Evolutionary conservation across 1,140 invertebrate species (phyloP).

Genomic region (Trichogramma pretiosum): DNA sequence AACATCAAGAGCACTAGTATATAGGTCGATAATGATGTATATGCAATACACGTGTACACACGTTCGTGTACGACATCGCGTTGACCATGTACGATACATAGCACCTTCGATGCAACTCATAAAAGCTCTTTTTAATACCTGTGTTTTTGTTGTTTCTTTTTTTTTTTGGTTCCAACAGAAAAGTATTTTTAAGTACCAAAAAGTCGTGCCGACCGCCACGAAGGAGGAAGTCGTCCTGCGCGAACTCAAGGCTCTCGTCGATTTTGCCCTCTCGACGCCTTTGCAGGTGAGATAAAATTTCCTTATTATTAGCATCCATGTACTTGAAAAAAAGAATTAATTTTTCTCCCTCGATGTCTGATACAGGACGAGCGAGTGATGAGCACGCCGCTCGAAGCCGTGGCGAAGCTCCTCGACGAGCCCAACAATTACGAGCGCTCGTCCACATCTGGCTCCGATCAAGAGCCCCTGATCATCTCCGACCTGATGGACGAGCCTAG

Average conservation of each 20-base stretch:
- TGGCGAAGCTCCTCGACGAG: conserved; percentile 57
- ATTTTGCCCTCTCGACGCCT: conserved; percentile 67
- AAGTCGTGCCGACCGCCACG: conserved; percentile 57
- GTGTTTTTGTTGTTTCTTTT: too few species aligned
- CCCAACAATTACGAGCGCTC: conserved; percentile 23
- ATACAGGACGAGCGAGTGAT: conserved; percentile 70
- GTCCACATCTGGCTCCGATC: neutral
- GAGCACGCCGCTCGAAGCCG: conserved; percentile 64
- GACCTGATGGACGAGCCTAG: conserved; percentile 26
- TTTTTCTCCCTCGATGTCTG: too few species aligned
- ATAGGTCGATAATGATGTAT: too few species aligned
- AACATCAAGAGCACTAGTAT: too few species aligned
- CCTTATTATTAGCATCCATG: too few species aligned
- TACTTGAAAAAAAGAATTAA: neutral
- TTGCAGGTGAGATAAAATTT: too few species aligned
- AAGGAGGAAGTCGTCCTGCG: conserved; percentile 71
- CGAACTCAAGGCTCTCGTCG: conserved; percentile 74
- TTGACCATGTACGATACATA: too few species aligned
- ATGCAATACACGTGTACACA: neutral
- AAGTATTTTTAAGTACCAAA: conserved; percentile 70
- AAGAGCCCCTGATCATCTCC: neutral
- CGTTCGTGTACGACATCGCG: neutral
- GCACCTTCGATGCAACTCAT: too few species aligned
- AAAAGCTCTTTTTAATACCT: too few species aligned
- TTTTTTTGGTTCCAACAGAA: conserved; percentile 51